These are phyloP conservation scores for Drosophila asahinai DNA, from an alignment of 1,140 invertebrate species.

Conservation along the genomic window DNA sequence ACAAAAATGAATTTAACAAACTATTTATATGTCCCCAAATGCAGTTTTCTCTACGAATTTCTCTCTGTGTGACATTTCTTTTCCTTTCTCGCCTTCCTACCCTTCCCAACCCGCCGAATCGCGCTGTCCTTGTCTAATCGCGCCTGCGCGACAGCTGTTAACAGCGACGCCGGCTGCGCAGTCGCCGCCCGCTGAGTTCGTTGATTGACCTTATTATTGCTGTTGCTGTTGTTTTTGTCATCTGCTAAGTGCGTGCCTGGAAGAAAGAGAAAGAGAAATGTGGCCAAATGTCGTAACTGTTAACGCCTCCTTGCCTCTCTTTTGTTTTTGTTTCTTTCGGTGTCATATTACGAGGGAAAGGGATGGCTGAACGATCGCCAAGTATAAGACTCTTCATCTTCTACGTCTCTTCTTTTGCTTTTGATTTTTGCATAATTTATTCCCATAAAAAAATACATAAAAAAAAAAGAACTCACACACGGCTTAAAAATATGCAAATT, in stretches of 20 bases:
- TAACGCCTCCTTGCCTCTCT: slow-evolving; percentile 26
- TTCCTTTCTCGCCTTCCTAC: neutral
- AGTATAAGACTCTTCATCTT: slow-evolving; percentile 14
- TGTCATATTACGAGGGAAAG: slow-evolving; percentile 56
- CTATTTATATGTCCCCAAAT: no score
- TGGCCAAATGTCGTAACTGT: slow-evolving; percentile 68
- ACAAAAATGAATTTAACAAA: no score
- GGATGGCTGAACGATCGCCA: neutral
- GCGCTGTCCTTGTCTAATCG: slow-evolving; percentile 13
- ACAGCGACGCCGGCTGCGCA: slow-evolving; percentile 48
- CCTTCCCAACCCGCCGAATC: neutral
- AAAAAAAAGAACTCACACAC: slow-evolving; percentile 14
- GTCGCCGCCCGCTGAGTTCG: slow-evolving; percentile 71
- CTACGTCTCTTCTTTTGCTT: neutral
- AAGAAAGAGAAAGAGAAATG: slow-evolving; percentile 49
- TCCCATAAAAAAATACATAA: neutral
- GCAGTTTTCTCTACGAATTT: neutral
- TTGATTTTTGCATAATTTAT: slow-evolving; percentile 45
- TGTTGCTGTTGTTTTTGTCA: slow-evolving; percentile 8
- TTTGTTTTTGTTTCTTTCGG: slow-evolving; percentile 26
- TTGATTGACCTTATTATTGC: slow-evolving; percentile 81
- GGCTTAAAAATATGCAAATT: slow-evolving; percentile 31
- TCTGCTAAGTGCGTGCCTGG: slow-evolving; percentile 10
- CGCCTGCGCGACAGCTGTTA: slow-evolving; percentile 74
- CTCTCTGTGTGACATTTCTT: neutral